These are phyloP conservation scores for Diarsia mendica DNA, from an alignment of 2,888 invertebrate genomes.

Conservation along the genomic window DNA sequence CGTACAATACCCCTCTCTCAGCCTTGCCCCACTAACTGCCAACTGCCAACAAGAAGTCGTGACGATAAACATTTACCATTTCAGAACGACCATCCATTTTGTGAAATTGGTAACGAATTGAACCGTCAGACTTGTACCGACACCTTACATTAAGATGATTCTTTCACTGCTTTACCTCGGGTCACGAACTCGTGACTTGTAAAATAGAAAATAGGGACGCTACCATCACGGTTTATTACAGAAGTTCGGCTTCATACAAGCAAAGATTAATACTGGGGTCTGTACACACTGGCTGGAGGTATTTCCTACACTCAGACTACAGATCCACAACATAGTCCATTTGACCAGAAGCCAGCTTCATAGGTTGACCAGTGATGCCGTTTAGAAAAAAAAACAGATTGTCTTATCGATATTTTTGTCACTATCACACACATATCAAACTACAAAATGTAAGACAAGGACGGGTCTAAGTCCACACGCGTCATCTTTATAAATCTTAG, in stretches of 20 bases:
- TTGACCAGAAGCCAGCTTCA: too few species aligned
- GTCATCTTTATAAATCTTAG: too few species aligned
- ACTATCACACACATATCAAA: too few species aligned
- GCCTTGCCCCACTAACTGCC: not conserved
- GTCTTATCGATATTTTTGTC: too few species aligned
- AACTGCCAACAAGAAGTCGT: conserved; percentile 18
- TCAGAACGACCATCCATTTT: conserved; percentile 21
- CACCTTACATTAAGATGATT: conserved; percentile 46
- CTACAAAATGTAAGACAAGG: too few species aligned
- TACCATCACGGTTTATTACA: not conserved
- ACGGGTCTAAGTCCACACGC: too few species aligned
- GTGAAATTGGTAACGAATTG: conserved; percentile 46
- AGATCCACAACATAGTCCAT: too few species aligned
- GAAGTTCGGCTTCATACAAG: not conserved
- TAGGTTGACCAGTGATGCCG: too few species aligned
- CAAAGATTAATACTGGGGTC: not conserved
- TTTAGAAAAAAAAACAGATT: too few species aligned
- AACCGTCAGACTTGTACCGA: conserved; percentile 29
- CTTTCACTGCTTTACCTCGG: conserved; percentile 67
- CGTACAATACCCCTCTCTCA: not conserved
- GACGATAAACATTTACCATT: conserved; percentile 34
- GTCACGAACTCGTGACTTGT: conserved; percentile 80
- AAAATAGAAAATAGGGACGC: conserved; percentile 69
- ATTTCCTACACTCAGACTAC: too few species aligned
- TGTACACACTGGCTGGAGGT: too few species aligned